phyloP scores from a whole-genome alignment of 30 jellyfish, hydroid and myxozoan genomes.

The Rhopilema esculentum region DNA sequence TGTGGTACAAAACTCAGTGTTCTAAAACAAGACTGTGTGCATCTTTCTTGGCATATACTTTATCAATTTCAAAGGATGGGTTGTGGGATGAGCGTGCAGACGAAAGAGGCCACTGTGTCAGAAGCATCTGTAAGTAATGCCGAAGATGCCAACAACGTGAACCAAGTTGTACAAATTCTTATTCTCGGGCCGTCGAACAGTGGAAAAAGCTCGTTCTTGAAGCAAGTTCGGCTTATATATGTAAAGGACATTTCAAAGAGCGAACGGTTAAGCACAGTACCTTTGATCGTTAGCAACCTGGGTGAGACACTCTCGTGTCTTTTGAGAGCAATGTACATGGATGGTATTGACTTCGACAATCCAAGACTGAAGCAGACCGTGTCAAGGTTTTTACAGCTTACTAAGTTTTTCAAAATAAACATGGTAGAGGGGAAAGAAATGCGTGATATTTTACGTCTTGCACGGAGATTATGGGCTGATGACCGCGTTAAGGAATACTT shows the following conservation, averaged over 20 bases:
- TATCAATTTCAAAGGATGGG: conserved; percentile 36
- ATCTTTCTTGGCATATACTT: too few species aligned
- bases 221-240: conserved; percentile 62
- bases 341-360: conserved; percentile 61
- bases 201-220: conserved; percentile 59
- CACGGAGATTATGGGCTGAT: conserved; percentile 64
- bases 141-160: conserved; percentile 59
- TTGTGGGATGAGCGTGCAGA: conserved; percentile 70
- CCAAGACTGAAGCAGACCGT: conserved; percentile 69
- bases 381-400: conserved; percentile 53
- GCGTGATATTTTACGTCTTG: conserved; percentile 66
- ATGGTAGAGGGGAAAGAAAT: conserved; percentile 67
- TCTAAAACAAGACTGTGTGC: too few species aligned
- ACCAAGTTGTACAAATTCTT: conserved; percentile 62
- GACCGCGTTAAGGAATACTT: conserved; percentile 65
- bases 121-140: conserved; percentile 57
- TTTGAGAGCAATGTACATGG: conserved; percentile 67
- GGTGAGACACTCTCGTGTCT: conserved; percentile 68
- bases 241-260: conserved; percentile 58
- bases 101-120: conserved; percentile 55
- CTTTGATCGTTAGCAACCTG: conserved; percentile 53
- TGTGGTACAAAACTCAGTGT: too few species aligned
- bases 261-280: conserved; percentile 59
- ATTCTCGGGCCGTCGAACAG: conserved; percentile 71
- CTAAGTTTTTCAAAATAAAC: conserved; percentile 63